Evolutionary conservation across 2,888 invertebrate species (phyloP).

Genomic region (Archaeoteleia sp.): DNA sequence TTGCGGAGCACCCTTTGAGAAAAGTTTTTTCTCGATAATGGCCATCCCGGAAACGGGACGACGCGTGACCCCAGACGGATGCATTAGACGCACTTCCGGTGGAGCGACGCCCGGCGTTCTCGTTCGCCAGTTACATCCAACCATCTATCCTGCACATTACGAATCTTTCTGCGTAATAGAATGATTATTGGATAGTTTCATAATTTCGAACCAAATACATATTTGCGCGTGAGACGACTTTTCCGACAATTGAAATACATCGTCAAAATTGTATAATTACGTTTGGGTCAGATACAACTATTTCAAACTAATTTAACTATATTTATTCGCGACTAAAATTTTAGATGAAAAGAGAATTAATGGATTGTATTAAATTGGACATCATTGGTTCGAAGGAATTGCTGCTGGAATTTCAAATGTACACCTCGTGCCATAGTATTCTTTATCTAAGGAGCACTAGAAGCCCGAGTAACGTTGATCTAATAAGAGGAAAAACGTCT

Average conservation of each 20-base stretch:
- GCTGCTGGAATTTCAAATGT: constrained; percentile 45
- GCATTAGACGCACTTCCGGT: constrained; percentile 80
- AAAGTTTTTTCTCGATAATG: constrained; percentile 65
- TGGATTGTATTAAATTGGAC: constrained; percentile 35
- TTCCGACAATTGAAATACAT: too few species aligned
- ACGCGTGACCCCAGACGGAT: constrained; percentile 76
- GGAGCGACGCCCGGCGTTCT: constrained; percentile 67
- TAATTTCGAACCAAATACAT: too few species aligned
- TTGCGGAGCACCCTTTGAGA: too few species aligned
- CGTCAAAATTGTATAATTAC: too few species aligned
- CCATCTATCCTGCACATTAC: constrained; percentile 56
- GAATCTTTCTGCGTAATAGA: constrained; percentile 45
- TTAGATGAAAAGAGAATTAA: constrained; percentile 48
- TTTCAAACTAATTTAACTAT: too few species aligned
- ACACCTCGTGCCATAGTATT: constrained; percentile 39
- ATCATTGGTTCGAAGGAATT: constrained; percentile 44
- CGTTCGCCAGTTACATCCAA: constrained; percentile 57
- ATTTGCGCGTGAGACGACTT: neutral
- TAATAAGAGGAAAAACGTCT: constrained; percentile 69
- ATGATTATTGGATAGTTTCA: constrained; percentile 31
- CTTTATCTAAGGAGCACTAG: constrained; percentile 50
- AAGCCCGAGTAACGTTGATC: constrained; percentile 63
- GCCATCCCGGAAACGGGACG: constrained; percentile 72
- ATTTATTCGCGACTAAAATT: too few species aligned
- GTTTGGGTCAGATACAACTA: too few species aligned